Percentiles rank a stretch among this genome's conserved stretches.
Evolutionary conservation across 2,888 invertebrate genomes (phyloP).

Genomic region (Hemaris fuciformis): DNA sequence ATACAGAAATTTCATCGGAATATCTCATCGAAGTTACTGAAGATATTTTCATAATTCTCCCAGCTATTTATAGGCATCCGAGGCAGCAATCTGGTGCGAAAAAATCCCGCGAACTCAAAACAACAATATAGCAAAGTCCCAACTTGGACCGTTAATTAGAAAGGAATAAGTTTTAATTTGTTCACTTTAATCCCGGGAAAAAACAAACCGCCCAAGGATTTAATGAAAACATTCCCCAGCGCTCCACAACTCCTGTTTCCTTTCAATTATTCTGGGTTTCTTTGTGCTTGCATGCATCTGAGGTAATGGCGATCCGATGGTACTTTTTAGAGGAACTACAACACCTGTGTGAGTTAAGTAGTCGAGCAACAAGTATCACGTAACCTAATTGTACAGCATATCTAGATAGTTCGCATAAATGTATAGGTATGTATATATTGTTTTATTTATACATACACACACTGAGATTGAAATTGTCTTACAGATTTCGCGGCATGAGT

Average conservation of each 20-base stretch:
- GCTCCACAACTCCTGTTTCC: not conserved
- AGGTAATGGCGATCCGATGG: not conserved
- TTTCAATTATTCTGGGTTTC: not conserved
- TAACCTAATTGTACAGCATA: too few relatives aligned
- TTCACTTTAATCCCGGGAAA: not conserved
- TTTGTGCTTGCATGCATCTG: not conserved
- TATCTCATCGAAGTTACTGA: not conserved
- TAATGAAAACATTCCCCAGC: constrained; percentile 5
- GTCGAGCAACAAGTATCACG: too few relatives aligned
- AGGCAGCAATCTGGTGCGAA: not conserved
- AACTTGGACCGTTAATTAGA: constrained; percentile 6
- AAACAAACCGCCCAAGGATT: not conserved
- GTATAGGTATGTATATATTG: too few relatives aligned
- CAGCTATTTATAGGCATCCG: not conserved
- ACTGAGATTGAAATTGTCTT: too few relatives aligned
- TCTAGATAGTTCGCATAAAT: too few relatives aligned
- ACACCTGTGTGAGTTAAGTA: too few relatives aligned
- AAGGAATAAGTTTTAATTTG: constrained; percentile 10
- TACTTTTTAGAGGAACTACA: too few relatives aligned
- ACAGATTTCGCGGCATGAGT: too few relatives aligned
- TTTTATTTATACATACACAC: too few relatives aligned
- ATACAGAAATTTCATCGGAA: not conserved
- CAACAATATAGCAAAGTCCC: constrained; percentile 3
- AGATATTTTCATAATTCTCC: constrained; percentile 4
- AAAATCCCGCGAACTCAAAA: constrained; percentile 3